Base-by-base conservation (phyloP, 2,888 invertebrate genomes). In the Drosophila suboccidentalis region DNA sequence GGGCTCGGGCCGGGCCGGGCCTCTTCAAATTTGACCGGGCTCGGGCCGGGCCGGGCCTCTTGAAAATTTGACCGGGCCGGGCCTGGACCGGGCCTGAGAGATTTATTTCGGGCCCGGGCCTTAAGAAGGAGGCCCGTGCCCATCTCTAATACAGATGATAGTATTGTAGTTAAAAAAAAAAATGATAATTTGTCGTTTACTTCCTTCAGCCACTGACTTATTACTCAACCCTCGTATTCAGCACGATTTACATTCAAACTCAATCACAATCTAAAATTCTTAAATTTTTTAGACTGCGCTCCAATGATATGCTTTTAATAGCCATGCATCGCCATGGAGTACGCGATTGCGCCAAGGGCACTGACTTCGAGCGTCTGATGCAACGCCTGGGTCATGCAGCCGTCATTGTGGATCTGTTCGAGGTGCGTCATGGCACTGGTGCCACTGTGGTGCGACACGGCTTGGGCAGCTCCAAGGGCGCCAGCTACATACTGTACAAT, bases 401-500 rank as follows among this genome's bases (percentile, higher is more conserved):
- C 0, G 95, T 94, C 0, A 94, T 93, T 4, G 95, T 96, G 80
- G 96, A 96, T 89, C 91, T 97, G 69, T 90, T 96, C 9, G 95
- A 96, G 83, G 94, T 95, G 3, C 96, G 95, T 78, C 94, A 89
- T 22, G 69, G 95, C 1, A 94, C 94, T 72, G 94, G 94, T 58
- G 93, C 95, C 13, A 93, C 94, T 19, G 94, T 94, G 81, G 93
- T 89, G 22, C 88, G 89, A 63, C 90, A 80, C 38, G 90, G 92
- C 0, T 65, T 86, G 19, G 92, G 93, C 4, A 87, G 91, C 64
- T 90, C 91, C 4, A 92, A 91, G 65, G 92, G 96, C 57, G 95
- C 95, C 38, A 93, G 95, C 29, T 97, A 97, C 91, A 94, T 97
- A 64, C 93, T 97, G 32, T 97, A 97, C 91, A 97, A 97, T 90